These are phyloP conservation scores for Bujurquina vittata DNA, from an alignment of 2,113 vertebrate genomes.

Conservation along the genomic window DNA sequence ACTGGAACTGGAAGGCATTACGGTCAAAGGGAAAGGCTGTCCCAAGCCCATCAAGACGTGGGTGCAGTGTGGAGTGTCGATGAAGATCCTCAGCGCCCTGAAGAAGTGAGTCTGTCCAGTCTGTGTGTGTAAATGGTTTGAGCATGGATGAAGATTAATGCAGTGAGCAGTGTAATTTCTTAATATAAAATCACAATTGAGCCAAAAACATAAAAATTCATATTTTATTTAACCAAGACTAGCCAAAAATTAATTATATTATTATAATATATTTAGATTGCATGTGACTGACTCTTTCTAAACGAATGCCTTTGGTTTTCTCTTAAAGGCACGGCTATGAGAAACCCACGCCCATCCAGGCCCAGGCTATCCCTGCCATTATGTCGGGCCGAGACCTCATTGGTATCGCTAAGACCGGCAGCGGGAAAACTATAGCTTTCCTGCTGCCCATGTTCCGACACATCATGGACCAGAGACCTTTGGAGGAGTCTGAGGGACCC, in stretches of 20 bases:
- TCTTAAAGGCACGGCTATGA: conserved; percentile 91
- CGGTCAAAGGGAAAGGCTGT: conserved; percentile 95
- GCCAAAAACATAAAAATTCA: not conserved
- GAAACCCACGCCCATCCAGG: conserved; percentile 96
- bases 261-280: not conserved
- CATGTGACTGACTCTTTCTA: not conserved
- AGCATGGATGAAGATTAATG: not conserved
- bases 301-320: not conserved
- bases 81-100: conserved; percentile 95
- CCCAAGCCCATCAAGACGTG: conserved; percentile 98
- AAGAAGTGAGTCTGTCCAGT: conserved; percentile 87
- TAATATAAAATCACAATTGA: not conserved
- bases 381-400: conserved; percentile 97
- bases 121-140: conserved; percentile 62
- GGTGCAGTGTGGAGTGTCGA: conserved; percentile 98
- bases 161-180: not conserved
- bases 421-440: conserved; percentile 98
- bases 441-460: conserved; percentile 98
- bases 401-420: conserved; percentile 98
- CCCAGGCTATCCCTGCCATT: conserved; percentile 96
- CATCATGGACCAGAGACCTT: conserved; percentile 95
- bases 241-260: not conserved
- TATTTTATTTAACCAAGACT: not conserved
- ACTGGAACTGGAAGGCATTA: conserved; percentile 94
- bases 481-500: conserved; percentile 96